A percentile compares a stretch with the other conserved stretches of the same genome.
These are phyloP conservation scores for Lasioglossum lativentre DNA, from an alignment of 2,888 invertebrate species.

Conservation along the genomic window DNA sequence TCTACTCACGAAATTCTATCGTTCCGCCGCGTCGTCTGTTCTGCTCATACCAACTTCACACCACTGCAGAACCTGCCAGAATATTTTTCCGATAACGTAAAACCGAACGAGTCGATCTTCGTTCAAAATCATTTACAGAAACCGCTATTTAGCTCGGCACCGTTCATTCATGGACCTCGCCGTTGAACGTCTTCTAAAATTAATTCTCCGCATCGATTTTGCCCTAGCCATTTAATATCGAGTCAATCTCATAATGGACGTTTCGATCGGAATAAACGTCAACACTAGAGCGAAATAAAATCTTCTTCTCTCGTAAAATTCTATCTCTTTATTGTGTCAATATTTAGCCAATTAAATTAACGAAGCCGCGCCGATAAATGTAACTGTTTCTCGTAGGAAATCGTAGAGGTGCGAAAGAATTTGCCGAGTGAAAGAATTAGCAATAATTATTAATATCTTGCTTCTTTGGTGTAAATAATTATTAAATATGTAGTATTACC, in stretches of 20 bases:
- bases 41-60: not conserved
- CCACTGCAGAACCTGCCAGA: not conserved
- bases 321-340: not conserved
- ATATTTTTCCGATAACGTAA: not conserved
- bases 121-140: not conserved
- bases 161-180: too few relatives aligned
- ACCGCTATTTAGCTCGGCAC: too few relatives aligned
- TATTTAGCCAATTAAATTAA: not conserved
- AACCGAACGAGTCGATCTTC: not conserved
- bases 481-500: too few relatives aligned
- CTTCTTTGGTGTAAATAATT: not conserved
- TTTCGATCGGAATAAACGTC: not conserved
- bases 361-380: not conserved
- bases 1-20: not conserved
- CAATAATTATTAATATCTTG: too few relatives aligned
- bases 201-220: not conserved
- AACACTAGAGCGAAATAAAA: too few relatives aligned
- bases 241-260: not conserved
- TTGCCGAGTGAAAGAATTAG: not conserved
- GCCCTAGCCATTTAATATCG: too few relatives aligned
- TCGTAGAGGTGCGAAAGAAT: too few relatives aligned
- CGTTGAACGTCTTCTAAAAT: not conserved
- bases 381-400: not conserved
- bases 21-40: not conserved
- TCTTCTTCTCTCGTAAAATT: not conserved